phyloP scores from a whole-genome alignment of 1,140 invertebrate genomes.

The Neodiprion virginianus region DNA sequence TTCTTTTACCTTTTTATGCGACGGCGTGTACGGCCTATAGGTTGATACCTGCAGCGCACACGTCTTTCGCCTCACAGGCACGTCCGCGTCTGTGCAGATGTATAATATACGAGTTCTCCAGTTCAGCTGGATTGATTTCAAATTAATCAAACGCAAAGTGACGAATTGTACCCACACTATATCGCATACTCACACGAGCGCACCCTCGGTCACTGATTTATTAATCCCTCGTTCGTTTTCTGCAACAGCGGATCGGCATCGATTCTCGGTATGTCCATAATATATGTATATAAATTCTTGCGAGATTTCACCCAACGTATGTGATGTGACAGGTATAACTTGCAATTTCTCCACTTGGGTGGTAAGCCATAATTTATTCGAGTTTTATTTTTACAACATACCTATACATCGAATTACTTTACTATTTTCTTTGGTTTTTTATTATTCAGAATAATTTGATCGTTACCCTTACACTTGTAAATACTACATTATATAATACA shows the following conservation, averaged over 20 bases:
- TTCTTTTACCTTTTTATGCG: constrained; percentile 2
- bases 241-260: background rate
- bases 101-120: too few relatives aligned
- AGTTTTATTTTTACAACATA: background rate
- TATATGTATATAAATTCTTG: too few relatives aligned
- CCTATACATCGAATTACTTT: too few relatives aligned
- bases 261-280: background rate
- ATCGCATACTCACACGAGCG: background rate
- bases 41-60: background rate
- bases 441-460: too few relatives aligned
- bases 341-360: constrained; percentile 5
- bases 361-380: background rate
- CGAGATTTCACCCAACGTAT: too few relatives aligned
- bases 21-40: background rate
- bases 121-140: background rate
- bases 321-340: background rate
- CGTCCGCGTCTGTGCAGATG: too few relatives aligned
- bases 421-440: too few relatives aligned
- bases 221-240: background rate
- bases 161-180: background rate
- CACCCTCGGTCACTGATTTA: background rate
- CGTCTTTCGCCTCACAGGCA: background rate
- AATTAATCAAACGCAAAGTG: constrained; percentile 1
- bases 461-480: too few relatives aligned
- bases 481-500: background rate